A percentile compares a stretch with the other conserved stretches of the same genome.
phyloP scores from a whole-genome alignment of 2,113 vertebrate genomes.

The Ochotona curzoniae region DNA sequence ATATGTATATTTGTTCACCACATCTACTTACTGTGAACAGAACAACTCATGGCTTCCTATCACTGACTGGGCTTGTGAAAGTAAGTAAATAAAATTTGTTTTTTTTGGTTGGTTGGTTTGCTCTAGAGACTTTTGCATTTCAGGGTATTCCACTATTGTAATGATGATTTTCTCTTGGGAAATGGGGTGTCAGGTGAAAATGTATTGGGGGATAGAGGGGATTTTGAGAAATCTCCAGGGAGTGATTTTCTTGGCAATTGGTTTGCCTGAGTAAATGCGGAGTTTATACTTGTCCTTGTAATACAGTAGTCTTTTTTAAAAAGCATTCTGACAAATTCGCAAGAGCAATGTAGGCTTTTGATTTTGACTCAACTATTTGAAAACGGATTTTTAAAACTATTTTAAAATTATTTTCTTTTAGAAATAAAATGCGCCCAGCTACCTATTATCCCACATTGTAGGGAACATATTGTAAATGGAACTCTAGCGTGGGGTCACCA shows the following conservation, averaged over 20 bases:
- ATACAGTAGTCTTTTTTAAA: not conserved
- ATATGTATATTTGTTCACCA: fast-evolving
- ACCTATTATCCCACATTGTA: not conserved
- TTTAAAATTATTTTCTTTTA: conserved; percentile 18
- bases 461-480: not conserved
- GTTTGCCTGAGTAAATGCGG: not conserved
- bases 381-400: not conserved
- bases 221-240: conserved; percentile 16
- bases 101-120: not conserved
- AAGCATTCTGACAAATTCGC: not conserved
- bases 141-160: not conserved
- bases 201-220: too few species aligned
- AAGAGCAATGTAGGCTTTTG: conserved; percentile 43
- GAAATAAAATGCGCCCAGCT: conserved; percentile 28
- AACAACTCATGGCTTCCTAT: conserved; percentile 33
- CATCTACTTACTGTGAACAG: not conserved
- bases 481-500: conserved; percentile 52
- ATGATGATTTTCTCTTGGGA: conserved; percentile 26
- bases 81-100: conserved; percentile 54
- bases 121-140: conserved; percentile 23
- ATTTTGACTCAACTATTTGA: conserved; percentile 31
- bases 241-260: not conserved
- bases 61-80: conserved; percentile 8
- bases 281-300: not conserved
- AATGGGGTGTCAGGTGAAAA: not conserved